Base-by-base conservation (phyloP, 2,797 vertebrate species). In the Champsocephalus gunnari region DNA sequence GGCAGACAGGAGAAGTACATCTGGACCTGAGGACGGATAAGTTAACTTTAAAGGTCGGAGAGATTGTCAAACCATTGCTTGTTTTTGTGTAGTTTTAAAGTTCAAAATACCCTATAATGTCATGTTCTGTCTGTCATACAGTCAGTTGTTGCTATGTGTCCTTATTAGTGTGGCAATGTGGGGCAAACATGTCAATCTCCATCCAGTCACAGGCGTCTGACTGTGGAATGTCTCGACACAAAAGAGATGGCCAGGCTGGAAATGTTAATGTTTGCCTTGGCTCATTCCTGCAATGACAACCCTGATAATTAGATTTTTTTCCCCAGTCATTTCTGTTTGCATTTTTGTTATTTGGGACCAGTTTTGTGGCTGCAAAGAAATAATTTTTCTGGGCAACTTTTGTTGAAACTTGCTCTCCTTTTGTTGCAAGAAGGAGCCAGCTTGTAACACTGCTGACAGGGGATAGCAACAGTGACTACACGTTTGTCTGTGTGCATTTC, bases 1-100 rank as follows among this genome's bases (percentile, higher is more conserved):
- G 98, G 97, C 66, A 99, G 92, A 82, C 96, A 96, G 71, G 97
- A 96, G n/a, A 99, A 99, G 88, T 99, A 99, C 81, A 98, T 95
- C 93, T 99, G 98, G 65, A 99, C 96, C 98, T 99, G 92, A 17
- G 43, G 61, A 64, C 11, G 24, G 2, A 54, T 1, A 14, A 61
- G 28, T 64, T 47, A 49, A 70, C 41, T 77, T 66, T 41, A 34
- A 17, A 41, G 10, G 12, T 54, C 5, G 12, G 11, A 28, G 11
- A 38, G 3, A 32, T 12, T 16, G 12, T 56, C 41, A 45, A 34
- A 7, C 17, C 10, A 24, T 1, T 0, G 51, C 28, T 51, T 34
- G 19, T 48, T 54, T 71, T 58, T 45, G 21, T 45, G 4, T 32
- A 41, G n/a, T 61, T 24, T 4, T 34, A 12, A 12, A 63, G 24